These are phyloP conservation scores for Rambutsinella grinnellia DNA, from an alignment of 2,888 invertebrate genomes.

Conservation along the genomic window DNA sequence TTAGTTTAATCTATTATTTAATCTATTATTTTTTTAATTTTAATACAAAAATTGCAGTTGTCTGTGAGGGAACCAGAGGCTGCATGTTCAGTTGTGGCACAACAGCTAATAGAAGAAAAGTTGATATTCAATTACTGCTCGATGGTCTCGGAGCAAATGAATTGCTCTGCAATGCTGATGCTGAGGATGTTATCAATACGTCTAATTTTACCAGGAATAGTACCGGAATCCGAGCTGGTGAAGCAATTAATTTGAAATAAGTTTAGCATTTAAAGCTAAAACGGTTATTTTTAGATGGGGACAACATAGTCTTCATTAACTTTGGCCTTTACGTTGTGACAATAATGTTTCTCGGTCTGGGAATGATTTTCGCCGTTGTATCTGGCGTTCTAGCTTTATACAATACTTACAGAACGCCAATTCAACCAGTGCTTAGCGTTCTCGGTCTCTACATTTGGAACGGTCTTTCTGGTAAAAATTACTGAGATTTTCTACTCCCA, in stretches of 20 bases:
- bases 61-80: slow-evolving; percentile 37
- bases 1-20: not conserved
- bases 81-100: slow-evolving; percentile 63
- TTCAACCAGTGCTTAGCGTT: slow-evolving; percentile 59
- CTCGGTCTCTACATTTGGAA: slow-evolving; percentile 64
- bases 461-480: slow-evolving; percentile 51
- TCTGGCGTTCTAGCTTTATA: slow-evolving; percentile 53
- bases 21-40: slow-evolving; percentile 12
- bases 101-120: slow-evolving; percentile 27
- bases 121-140: slow-evolving; percentile 45
- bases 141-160: not conserved
- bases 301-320: slow-evolving; percentile 46
- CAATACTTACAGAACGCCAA: slow-evolving; percentile 61
- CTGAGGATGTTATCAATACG: too few relatives aligned
- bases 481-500: not conserved
- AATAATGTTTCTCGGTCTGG: slow-evolving; percentile 42
- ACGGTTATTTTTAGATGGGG: not conserved
- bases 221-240: too few relatives aligned
- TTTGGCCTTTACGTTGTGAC: slow-evolving; percentile 53
- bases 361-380: slow-evolving; percentile 47
- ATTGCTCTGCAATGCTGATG: not conserved
- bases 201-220: too few relatives aligned
- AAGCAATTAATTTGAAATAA: too few relatives aligned
- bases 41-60: slow-evolving; percentile 39
- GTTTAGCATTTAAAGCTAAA: too few relatives aligned